These are phyloP conservation scores for Ciconia stormi DNA, from an alignment of 2,113 vertebrate species.

Conservation along the genomic window DNA sequence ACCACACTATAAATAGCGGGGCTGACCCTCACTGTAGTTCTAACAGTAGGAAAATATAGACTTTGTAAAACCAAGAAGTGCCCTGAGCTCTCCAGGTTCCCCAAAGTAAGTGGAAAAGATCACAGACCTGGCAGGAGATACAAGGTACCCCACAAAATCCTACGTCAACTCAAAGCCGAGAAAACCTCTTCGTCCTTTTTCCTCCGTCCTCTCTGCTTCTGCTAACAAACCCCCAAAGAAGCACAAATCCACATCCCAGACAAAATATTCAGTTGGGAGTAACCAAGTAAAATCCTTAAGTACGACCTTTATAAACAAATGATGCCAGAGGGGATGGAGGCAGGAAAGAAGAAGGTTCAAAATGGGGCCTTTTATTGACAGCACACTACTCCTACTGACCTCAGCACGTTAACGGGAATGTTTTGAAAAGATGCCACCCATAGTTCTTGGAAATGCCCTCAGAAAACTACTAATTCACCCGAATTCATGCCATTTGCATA, in stretches of 20 bases:
- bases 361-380: neutral
- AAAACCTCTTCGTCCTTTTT: neutral
- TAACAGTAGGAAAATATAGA: neutral
- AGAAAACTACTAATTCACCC: neutral
- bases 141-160: neutral
- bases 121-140: neutral
- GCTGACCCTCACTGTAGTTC: neutral
- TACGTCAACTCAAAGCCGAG: rapidly evolving
- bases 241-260: neutral
- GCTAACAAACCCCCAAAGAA: neutral
- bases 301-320: constrained; percentile 13
- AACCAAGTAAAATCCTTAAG: neutral
- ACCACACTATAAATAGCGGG: neutral
- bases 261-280: neutral
- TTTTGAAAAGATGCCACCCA: constrained; percentile 19
- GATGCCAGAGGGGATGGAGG: neutral
- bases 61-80: neutral
- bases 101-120: neutral
- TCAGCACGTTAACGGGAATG: neutral
- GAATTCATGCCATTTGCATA: neutral
- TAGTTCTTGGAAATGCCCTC: constrained; percentile 44
- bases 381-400: neutral
- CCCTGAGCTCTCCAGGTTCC: neutral
- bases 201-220: neutral
- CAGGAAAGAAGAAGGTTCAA: neutral